Percentiles rank a stretch among this genome's conserved stretches.
phyloP scores from a whole-genome alignment of 2,113 vertebrate genomes.

The Brienomyrus brachyistius region DNA sequence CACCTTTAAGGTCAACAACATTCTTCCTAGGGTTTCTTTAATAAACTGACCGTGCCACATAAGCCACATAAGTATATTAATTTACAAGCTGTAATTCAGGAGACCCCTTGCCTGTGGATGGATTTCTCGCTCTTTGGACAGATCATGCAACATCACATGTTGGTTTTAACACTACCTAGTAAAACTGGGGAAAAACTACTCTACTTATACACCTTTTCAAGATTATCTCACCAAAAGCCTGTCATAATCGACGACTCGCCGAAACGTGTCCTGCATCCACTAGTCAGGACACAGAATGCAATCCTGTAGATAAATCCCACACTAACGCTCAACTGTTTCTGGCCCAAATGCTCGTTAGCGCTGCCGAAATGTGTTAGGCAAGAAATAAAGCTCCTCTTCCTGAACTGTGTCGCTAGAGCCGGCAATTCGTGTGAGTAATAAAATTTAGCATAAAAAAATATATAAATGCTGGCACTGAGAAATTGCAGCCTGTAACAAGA shows the following conservation, averaged over 20 bases:
- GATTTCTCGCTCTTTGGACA: slow-evolving; percentile 35
- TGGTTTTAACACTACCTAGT: neutral
- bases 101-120: neutral
- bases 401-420: slow-evolving; percentile 21
- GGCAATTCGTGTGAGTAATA: slow-evolving; percentile 58
- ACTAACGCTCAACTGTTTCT: slow-evolving; percentile 7
- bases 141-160: slow-evolving; percentile 30
- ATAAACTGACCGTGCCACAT: neutral
- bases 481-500: slow-evolving; percentile 70
- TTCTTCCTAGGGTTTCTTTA: neutral
- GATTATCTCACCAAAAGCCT: neutral
- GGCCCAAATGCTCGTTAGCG: slow-evolving; percentile 9
- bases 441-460: slow-evolving; percentile 57
- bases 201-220: neutral
- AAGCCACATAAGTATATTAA: neutral
- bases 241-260: neutral
- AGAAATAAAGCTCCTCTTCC: slow-evolving; percentile 21
- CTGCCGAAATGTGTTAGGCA: slow-evolving; percentile 15
- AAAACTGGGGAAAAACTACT: neutral
- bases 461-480: slow-evolving; percentile 58
- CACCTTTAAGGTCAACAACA: neutral
- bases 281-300: neutral
- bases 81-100: neutral
- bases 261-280: neutral
- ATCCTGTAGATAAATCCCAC: slow-evolving; percentile 7